Percentiles rank a stretch among this genome's conserved stretches.
phyloP scores from a whole-genome alignment of 1,140 invertebrate species.

The Chlorops oryzae region DNA sequence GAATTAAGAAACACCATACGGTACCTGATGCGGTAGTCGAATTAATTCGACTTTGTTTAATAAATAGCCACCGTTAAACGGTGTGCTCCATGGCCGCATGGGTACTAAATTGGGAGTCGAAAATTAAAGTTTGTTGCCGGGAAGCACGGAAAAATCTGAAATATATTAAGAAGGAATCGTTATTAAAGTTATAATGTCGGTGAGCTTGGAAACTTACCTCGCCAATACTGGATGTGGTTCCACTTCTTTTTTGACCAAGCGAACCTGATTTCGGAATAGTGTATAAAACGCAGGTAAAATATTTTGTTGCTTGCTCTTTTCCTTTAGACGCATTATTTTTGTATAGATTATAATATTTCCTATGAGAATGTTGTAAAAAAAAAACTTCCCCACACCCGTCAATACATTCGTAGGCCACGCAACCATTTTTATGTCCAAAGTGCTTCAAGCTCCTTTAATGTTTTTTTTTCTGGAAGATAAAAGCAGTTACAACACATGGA shows the following conservation, averaged over 20 bases:
- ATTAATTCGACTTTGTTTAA: conserved; percentile 64
- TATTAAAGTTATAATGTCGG: no score
- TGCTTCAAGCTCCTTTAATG: no score
- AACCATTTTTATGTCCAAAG: conserved; percentile 53
- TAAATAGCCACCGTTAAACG: conserved; percentile 66
- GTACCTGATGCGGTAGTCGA: conserved; percentile 47
- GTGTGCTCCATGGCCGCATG: conserved; percentile 70
- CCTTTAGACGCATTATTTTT: conserved; percentile 57
- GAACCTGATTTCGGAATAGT: conserved; percentile 64
- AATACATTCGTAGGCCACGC: conserved; percentile 61
- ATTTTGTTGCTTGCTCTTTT: conserved; percentile 40
- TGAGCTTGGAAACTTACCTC: conserved; percentile 39
- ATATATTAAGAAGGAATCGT: no score
- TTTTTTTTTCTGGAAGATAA: no score
- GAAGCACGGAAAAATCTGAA: conserved; percentile 63
- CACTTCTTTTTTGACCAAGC: conserved; percentile 65
- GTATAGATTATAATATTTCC: conserved; percentile 77
- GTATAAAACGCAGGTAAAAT: conserved; percentile 74
- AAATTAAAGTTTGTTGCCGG: conserved; percentile 59
- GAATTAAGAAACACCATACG: no score
- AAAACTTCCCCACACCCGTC: conserved; percentile 68
- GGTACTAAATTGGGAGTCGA: conserved; percentile 67
- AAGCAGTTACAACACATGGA: no score
- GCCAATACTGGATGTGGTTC: conserved; percentile 75
- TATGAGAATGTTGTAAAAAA: conserved; percentile 79